These are phyloP conservation scores for Crocodylus rhombifer DNA, from an alignment of 2,797 vertebrate genomes.

Conservation along the genomic window DNA sequence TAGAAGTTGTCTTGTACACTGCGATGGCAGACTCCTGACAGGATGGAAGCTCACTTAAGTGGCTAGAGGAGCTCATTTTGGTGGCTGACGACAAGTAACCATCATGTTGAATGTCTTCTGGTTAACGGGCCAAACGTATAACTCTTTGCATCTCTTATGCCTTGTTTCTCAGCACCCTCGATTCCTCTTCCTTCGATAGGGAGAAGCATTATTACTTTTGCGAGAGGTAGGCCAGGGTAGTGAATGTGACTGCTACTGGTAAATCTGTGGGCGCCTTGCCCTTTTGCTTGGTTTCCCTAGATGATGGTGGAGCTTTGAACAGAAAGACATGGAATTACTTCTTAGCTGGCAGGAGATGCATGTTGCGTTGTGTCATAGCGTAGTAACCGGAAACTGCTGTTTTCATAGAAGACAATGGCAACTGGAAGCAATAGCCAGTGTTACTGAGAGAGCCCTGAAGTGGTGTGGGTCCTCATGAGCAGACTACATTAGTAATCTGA, in stretches of 20 bases:
- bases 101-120: conserved; percentile 41
- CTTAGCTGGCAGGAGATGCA: conserved; percentile 58
- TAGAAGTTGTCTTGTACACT: background rate
- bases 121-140: background rate
- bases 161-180: fast-evolving
- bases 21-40: background rate
- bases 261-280: conserved; percentile 26
- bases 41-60: background rate
- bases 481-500: background rate
- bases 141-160: background rate
- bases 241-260: background rate
- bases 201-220: background rate
- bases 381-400: conserved; percentile 54
- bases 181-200: background rate
- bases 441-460: fast-evolving
- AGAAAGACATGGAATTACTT: conserved; percentile 45
- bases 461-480: fast-evolving
- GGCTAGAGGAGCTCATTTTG: too few relatives aligned
- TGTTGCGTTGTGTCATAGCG: conserved; percentile 48
- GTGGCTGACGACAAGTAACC: background rate
- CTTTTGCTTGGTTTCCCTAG: conserved; percentile 63
- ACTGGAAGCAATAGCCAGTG: background rate
- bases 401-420: background rate
- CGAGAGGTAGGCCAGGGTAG: background rate
- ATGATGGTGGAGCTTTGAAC: conserved; percentile 63